These are phyloP conservation scores for Lamellibrachia luymesi DNA, from an alignment of 1,140 invertebrate species.

Conservation along the genomic window DNA sequence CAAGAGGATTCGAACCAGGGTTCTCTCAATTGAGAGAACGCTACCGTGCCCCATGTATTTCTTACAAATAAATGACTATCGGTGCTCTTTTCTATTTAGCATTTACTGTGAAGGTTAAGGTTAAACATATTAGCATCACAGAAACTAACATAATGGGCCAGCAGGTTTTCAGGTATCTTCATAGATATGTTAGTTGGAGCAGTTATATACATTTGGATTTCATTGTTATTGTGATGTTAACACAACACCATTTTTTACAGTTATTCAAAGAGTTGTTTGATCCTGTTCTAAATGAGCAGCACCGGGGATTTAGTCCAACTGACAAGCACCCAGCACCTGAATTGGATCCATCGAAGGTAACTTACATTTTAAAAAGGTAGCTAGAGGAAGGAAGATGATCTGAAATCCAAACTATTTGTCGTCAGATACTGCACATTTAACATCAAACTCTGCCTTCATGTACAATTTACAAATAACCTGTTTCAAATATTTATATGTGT, in stretches of 20 bases:
- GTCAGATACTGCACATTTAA: neutral
- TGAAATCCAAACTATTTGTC: neutral
- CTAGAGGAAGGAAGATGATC: neutral
- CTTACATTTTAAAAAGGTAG: neutral
- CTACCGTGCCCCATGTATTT: too few relatives aligned
- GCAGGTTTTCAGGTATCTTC: too few relatives aligned
- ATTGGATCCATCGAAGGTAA: slow-evolving; percentile 27
- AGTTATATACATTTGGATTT: too few relatives aligned
- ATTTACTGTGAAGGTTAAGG: too few relatives aligned
- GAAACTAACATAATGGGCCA: too few relatives aligned
- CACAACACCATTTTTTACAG: slow-evolving; percentile 13
- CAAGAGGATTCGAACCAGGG: too few relatives aligned
- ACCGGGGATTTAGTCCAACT: slow-evolving; percentile 25
- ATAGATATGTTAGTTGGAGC: too few relatives aligned
- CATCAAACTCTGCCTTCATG: neutral
- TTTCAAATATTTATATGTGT: too few relatives aligned
- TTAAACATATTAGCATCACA: too few relatives aligned
- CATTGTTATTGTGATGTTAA: neutral
- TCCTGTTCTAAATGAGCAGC: slow-evolving; percentile 30
- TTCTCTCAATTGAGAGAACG: too few relatives aligned
- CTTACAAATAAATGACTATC: too few relatives aligned
- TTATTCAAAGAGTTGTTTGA: slow-evolving; percentile 36
- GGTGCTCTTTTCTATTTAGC: too few relatives aligned
- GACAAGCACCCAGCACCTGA: slow-evolving; percentile 31
- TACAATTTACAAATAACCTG: neutral